Evolutionary conservation across 2,113 vertebrate species (phyloP), one percentile per base, ranked within the genome.

Genomic region (Pedetes capensis): DNA sequence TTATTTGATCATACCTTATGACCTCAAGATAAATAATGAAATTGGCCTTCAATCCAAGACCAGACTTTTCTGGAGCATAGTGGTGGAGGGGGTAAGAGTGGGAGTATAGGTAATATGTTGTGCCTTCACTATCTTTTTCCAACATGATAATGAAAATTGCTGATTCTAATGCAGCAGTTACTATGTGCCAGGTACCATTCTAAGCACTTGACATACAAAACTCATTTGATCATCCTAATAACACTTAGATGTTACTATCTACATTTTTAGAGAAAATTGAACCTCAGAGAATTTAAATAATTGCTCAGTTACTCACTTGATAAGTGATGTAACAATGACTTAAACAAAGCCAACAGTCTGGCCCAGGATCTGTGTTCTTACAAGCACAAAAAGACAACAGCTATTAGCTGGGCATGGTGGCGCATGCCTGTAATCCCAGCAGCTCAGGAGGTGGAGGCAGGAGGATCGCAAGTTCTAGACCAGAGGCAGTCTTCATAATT

Each of bases 211-310:
- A 63, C 37, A 47, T 71, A 63, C 5, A 86, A 37, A 92, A 68
- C 49, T 95, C 44, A 22, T 23, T 68, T 69, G 74, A 75, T 53
- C 39, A 87, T 51, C 53, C 29, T 89, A 49, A 66, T 10, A 79
- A 69, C 14, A 49, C 44, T 74, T 87, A 55, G 42, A 68, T 25
- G 59, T 47, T 75, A 57, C 27, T 47, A 51, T 57, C 25, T 13
- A 71, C 44, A 89, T 57, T 81, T 88, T 72, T 88, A 82, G 27
- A 91, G 93, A 91, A 91, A 93, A 57, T 11, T 42, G 18, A 82
- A 53, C 44, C 47, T 89, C 23, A n/a, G 4, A 17, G 59, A 86
- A 34, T 55, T 94, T 63, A 91, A 94, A 89, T 86, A 68, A 89
- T n/a, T 78, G n/a, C 55, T 53, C 87, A 17, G 27, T 87, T 74